phyloP scores from a whole-genome alignment of 2,113 vertebrate genomes.

The Apteryx mantelli region DNA sequence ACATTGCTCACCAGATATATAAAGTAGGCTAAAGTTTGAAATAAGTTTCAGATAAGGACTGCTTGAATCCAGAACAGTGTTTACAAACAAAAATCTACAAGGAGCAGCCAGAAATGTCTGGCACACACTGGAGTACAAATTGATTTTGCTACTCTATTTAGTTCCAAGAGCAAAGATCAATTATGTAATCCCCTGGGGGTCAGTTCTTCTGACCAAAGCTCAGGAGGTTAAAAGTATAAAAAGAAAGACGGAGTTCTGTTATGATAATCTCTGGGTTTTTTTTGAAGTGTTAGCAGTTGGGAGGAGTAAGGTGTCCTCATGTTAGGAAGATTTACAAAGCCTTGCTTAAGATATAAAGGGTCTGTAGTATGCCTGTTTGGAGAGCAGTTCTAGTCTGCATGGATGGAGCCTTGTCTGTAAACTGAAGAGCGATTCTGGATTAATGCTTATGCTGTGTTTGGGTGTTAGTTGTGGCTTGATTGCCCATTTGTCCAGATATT shows the following conservation, averaged over 20 bases:
- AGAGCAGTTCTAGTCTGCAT: fast-evolving
- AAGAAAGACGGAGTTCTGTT: not conserved
- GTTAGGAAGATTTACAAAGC: too few relatives aligned
- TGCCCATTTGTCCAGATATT: not conserved
- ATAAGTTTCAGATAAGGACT: not conserved
- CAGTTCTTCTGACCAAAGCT: not conserved
- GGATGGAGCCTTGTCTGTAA: not conserved
- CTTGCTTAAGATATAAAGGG: not conserved
- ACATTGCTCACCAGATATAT: fast-evolving
- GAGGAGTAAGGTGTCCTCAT: not conserved
- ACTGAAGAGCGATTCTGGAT: not conserved
- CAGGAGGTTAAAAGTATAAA: not conserved
- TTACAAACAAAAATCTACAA: not conserved
- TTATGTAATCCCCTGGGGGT: not conserved
- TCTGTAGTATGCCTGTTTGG: not conserved
- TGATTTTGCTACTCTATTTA: not conserved
- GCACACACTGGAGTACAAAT: not conserved
- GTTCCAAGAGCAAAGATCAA: not conserved
- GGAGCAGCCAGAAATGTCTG: not conserved
- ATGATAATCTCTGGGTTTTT: not conserved
- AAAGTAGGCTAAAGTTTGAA: not conserved
- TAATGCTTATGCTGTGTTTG: not conserved
- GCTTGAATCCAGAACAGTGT: not conserved
- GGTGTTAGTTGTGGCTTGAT: not conserved
- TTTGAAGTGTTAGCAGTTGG: not conserved